Base-by-base conservation (phyloP, 2,113 vertebrate species). In the Falcunculus frontatus region DNA sequence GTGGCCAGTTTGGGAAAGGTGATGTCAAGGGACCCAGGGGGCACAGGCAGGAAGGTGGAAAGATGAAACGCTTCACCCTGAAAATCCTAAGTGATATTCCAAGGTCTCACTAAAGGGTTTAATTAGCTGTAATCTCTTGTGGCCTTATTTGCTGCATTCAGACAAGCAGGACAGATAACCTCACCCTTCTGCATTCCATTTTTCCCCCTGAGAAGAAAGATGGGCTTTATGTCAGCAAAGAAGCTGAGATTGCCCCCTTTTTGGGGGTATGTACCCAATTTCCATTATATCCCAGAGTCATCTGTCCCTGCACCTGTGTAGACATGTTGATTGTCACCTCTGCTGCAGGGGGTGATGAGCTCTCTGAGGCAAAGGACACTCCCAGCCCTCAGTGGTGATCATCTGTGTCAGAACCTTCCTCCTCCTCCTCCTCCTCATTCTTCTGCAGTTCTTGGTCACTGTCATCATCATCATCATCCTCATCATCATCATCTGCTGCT, bases 221-320 rank as follows among this genome's bases (percentile, higher is more conserved):
- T 44, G 29, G 49, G 32, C 49, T 87, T 74, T 26, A 9, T 16
- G 20, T 56, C 63, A 75, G 57, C n/a, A 76, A 35, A 83, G 32
- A 52, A n/a, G 32, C 57, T 59, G 62, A 79, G 29, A 56, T 15
- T 33, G 20, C 6, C 33, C 13, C 6, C 3, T 60, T 81, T 77
- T 25, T 8, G 16, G 5, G 6, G 7, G 6, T 15, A 3, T 16
- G 25, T 63, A 39, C 10, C 9, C 18, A 53, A 3, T 85, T 64
- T 17, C 74, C 21, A 16, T 81, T 59, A 90, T 2, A 86, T 0
- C 2, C 20, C 0, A 19, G 2, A 23, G 33, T 57, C 16, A 0
- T 85, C 35, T 68, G 60, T n/a, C 49, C 7, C n/a, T 62, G 25
- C 8, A 22, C 27, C 63, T 30, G 15, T 39, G 42, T 3, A 53